Base-by-base conservation (phyloP, 64 coral and sea anemone species). In the Platygyra sinensis region DNA sequence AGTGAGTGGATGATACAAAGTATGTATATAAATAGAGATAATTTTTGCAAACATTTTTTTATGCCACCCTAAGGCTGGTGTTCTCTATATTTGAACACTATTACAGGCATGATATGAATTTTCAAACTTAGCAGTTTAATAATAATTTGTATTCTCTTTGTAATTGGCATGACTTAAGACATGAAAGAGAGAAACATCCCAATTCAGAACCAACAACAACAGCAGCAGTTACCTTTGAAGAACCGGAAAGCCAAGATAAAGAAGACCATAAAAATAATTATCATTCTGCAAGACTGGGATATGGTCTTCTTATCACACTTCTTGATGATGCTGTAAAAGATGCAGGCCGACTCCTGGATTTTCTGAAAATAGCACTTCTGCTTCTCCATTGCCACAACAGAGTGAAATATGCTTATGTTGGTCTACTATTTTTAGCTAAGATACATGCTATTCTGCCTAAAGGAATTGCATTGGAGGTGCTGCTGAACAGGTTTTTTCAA, bases 251-350 rank as follows among this genome's bases (percentile, higher is more conserved):
- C 42, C 15, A 67, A 16, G 31, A 86, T 0, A 11, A 60, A 18
- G 82, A 86, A 29, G 82, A 86, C 62, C 69, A 18, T 13, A 86
- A 71, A 18, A 86, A 38, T 18, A 90, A 90, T 32, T 90, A 90
- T 54, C 89, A 83, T 30, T 83, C 62, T 57, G 78, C 78, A 38
- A 27, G 87, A 33, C 36, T 89, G 27, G 28, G 7, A 72, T 80
- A 46, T 74, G 89, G 89, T 57, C 51, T 80, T 17, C 24, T 90
- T 11, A 72, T 90, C 57, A 39, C 75, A n/a, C 46, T 72, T 52
- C 25, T 90, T 12, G 30, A 22, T 79, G 89, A 90, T 90, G 78
- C 89, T 50, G 65, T 90, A 19, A 79, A 83, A 75, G 89, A 90
- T 73, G 89, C 62, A 52, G 50, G 61, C 52, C 82, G 89, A 69